Base-by-base conservation (phyloP, 2,888 invertebrate genomes). In the Malachius bipustulatus region DNA sequence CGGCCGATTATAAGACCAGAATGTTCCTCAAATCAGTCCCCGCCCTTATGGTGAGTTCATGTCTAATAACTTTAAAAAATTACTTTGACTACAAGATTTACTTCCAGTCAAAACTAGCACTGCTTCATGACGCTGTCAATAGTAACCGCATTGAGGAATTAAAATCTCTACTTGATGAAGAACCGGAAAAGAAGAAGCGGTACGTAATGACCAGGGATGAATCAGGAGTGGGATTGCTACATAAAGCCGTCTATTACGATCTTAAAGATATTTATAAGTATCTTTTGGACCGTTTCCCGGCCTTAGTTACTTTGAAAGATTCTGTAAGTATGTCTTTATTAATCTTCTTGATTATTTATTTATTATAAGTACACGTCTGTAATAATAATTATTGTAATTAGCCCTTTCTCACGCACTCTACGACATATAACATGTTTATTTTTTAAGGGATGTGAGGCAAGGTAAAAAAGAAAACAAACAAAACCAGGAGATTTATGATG, bases 241-340 rank as follows among this genome's bases (percentile, higher is more conserved):
- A 88, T 59, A 85, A 85, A 50, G 84, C 85, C 0, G 75, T 87
- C 9, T 80, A 76, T 56, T 74, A 79, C 56, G 81, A 79, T 55
- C 74, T 76, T 50, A 71, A 67, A 47, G 76, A 80, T 42, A 77
- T 87, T 39, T 71, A 78, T 9, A 70, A 74, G 42, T 85, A 78
- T 69, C 69, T 88, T 1, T 68, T 78, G 2, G 64, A 66, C n/a
- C 70, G 73, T 51, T 77, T 73, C 57, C 81, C 82, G 0, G 65
- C 68, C 19, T 68, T 75, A 1, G 73, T 77, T 3, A 69, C 73
- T 30, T 65, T 77, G 43, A 75, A 70, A 45, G 84, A 85, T 59
- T 74, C 77, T 49, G 83, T 83, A 57, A 68, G 73, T 66, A 34
- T 32, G 36, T 14, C 16, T 6, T 19, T 35, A 35, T 38, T 6